Evolutionary conservation across 2,113 vertebrate species (phyloP), one percentile per base, ranked within the genome.

Genomic region (Melanotaenia duboulayi): DNA sequence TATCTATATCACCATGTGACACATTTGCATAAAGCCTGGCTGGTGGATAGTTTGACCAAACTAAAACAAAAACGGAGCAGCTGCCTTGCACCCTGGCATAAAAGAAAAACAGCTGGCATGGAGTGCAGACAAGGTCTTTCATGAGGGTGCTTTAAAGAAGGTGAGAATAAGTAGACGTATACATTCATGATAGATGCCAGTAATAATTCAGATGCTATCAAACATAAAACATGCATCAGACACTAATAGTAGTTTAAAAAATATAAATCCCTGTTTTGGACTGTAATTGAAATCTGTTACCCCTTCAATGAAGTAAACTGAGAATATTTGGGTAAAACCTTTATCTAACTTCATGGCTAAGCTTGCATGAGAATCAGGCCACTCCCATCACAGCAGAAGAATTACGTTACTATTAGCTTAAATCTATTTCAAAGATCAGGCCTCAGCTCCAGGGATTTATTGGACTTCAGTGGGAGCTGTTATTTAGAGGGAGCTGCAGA

Each of bases 321-420:
- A 61, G 51, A 65, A 74, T 65, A 65, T 84, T 80, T 89, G 76
- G 74, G 58, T 81, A 79, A 63, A 70, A 62, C 57, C 77, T 72
- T 37, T 28, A 32, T 28, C 44, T 59, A 39, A 68, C 71, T 84
- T 69, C 75, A 81, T 35, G 65, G 84, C 77, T 87, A 86, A 70
- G 84, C 82, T 87, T 80, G 66, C 78, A 83, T 81, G 80, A 67
- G 65, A 91, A 78, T 84, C 59, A 76, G 62, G 32, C 44, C 71
- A 67, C 54, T 83, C 70, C 79, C 60, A 85, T 85, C 82, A 72
- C 46, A 71, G 71, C 63, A 6, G 73, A 82, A 55, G 76, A 81
- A 81, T 72, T 73, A 82, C 73, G 74, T 85, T 58, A 85, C 73
- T 86, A 89, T 90, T 82, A 83, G 71, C 82, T 65, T 50, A 22